Percentiles rank a stretch among this genome's conserved stretches.
Evolutionary conservation across 2,888 invertebrate species (phyloP).

Genomic region (Agriopis leucophaearia): DNA sequence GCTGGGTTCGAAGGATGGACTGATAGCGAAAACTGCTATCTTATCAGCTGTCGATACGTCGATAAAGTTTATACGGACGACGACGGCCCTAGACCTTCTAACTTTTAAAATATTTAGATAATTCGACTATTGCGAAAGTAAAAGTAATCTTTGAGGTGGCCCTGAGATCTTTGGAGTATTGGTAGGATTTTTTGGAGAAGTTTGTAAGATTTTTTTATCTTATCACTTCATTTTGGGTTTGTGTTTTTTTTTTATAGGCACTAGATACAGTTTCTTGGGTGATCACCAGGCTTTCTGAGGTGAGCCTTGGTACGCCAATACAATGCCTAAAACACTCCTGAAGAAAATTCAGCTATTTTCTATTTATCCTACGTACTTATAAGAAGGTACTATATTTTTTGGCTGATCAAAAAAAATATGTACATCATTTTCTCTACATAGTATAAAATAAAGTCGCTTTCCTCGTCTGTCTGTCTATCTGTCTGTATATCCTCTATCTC

Average conservation of each 20-base stretch:
- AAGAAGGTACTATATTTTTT: too few species aligned
- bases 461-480: too few species aligned
- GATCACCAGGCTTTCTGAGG: neutral
- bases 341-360: too few species aligned
- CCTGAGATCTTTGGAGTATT: neutral
- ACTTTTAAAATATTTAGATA: constrained; percentile 35
- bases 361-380: too few species aligned
- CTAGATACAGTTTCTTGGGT: neutral
- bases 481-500: too few species aligned
- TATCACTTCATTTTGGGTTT: too few species aligned
- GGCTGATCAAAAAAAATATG: too few species aligned
- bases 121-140: constrained; percentile 14
- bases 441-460: too few species aligned
- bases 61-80: constrained; percentile 62
- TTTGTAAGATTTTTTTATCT: too few species aligned
- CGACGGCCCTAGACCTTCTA: constrained; percentile 58
- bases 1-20: constrained; percentile 38
- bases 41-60: constrained; percentile 75
- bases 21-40: constrained; percentile 70
- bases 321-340: too few species aligned
- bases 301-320: neutral
- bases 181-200: neutral
- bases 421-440: too few species aligned
- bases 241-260: neutral
- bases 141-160: neutral